These are phyloP conservation scores for Oncorhynchus tshawytscha DNA, from an alignment of 2,113 vertebrate species.

Conservation along the genomic window DNA sequence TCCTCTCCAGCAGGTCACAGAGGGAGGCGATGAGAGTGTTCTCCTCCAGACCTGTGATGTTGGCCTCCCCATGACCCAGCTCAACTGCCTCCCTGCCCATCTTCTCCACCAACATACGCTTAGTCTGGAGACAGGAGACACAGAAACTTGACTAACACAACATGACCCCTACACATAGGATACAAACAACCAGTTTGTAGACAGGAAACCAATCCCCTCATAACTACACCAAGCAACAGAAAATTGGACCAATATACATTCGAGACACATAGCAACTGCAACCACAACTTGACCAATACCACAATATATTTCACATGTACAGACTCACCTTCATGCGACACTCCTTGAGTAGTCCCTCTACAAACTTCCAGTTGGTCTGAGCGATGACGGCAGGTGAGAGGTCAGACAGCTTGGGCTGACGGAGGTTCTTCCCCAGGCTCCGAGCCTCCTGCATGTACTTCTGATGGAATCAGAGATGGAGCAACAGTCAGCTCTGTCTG, in stretches of 20 bases:
- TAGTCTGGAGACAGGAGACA: constrained; percentile 74
- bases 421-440: constrained; percentile 85
- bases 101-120: constrained; percentile 91
- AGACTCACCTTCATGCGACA: constrained; percentile 88
- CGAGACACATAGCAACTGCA: too few relatives aligned
- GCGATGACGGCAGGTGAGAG: constrained; percentile 92
- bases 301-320: too few relatives aligned
- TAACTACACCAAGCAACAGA: too few relatives aligned
- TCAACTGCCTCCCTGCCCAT: constrained; percentile 89
- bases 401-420: constrained; percentile 91
- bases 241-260: too few relatives aligned
- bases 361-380: constrained; percentile 94
- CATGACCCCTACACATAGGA: neutral
- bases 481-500: neutral
- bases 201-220: neutral
- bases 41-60: constrained; percentile 85
- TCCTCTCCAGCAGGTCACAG: constrained; percentile 87
- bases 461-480: constrained; percentile 61
- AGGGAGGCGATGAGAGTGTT: constrained; percentile 87
- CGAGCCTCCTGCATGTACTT: constrained; percentile 92
- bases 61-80: constrained; percentile 86
- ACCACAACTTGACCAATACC: too few relatives aligned
- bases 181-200: neutral
- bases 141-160: neutral
- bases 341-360: constrained; percentile 91